Base-by-base conservation (phyloP, 2,797 vertebrate genomes). In the Scolopax bukidnonensis region DNA sequence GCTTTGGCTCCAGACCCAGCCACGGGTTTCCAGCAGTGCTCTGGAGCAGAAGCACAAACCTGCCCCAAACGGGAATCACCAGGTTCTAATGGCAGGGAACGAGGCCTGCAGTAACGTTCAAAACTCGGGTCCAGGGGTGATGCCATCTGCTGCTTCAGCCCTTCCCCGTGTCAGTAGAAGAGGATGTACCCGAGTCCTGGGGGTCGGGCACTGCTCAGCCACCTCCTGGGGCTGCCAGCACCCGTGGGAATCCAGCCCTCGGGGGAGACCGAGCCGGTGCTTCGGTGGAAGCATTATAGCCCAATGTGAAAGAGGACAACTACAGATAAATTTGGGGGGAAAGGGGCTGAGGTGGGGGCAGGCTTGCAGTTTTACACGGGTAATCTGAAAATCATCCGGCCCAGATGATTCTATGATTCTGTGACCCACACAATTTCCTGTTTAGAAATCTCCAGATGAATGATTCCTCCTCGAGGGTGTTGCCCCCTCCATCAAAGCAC, bases 271-370 rank as follows among this genome's bases (percentile, higher is more conserved):
- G 4, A n/a, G 18, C 30, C 50, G 18, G 12, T 4, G 11, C 78
- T 81, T 61, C 69, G 16, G 10, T 75, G 64, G 45, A 76, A 56
- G 20, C 36, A 9, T 56, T 40, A 30, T 1, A 57, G 19, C 21
- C 2, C 0, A 80, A 57, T 24, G 33, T 24, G 33, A 60, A 77
- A 47, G 13, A 48, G 1, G 18, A 68, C 51, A 4, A 19, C 27
- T 36, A 12, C 1, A 4, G 3, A 5, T 64, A 75, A 38, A 79
- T 79, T 11, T 51, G 19, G 20, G 32, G 23, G 61, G 45, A 25
- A 17, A 47, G 9, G 3, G 9, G 10, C 15, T 47, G 14, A 12
- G 4, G 48, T 5, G 2, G 6, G 9, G 8, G 2, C n/a, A 61
- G 50, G 4, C 18, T 63, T 88, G 40, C 11, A 25, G 20, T 57